phyloP scores from a whole-genome alignment of 2,797 vertebrate genomes.

The Amblyopsis hoosieri region DNA sequence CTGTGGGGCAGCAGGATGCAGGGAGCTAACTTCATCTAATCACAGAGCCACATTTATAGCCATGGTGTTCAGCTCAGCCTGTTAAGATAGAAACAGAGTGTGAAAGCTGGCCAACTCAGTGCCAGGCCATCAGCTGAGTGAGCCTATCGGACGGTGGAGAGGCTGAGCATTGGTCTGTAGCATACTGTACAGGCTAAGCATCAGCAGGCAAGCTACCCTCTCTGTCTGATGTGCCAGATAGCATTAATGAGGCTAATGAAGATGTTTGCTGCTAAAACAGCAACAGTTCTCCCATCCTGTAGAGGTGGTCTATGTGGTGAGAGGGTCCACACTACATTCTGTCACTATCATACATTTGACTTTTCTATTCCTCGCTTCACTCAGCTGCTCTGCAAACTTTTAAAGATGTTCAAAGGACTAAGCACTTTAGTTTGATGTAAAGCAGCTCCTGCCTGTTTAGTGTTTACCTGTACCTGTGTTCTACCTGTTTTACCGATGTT shows the following conservation, averaged over 20 bases:
- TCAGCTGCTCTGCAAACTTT: neutral
- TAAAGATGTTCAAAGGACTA: constrained; percentile 27
- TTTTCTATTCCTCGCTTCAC: neutral
- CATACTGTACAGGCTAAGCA: constrained; percentile 35
- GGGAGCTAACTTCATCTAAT: constrained; percentile 69
- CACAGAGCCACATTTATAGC: constrained; percentile 47
- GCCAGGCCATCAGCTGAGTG: constrained; percentile 54
- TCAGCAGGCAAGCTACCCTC: constrained; percentile 46
- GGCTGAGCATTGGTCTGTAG: constrained; percentile 14
- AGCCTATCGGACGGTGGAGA: constrained; percentile 34
- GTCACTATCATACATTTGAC: neutral
- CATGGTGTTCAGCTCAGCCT: constrained; percentile 34
- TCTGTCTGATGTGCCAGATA: constrained; percentile 58
- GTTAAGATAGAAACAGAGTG: constrained; percentile 52
- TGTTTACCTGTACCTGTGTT: too few species aligned
- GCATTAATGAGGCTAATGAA: constrained; percentile 63
- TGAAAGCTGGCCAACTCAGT: constrained; percentile 49
- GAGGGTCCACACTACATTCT: neutral
- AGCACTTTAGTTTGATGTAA: constrained; percentile 24
- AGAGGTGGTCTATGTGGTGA: too few species aligned
- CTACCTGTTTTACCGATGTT: too few species aligned
- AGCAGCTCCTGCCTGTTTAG: constrained; percentile 18
- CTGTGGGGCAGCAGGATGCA: constrained; percentile 40
- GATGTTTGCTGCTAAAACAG: constrained; percentile 17
- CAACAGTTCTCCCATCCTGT: too few species aligned